Percentiles rank a stretch among this genome's conserved stretches.
These are phyloP conservation scores for Eulemur coronatus DNA, from an alignment of 2,797 vertebrate genomes.

Conservation along the genomic window DNA sequence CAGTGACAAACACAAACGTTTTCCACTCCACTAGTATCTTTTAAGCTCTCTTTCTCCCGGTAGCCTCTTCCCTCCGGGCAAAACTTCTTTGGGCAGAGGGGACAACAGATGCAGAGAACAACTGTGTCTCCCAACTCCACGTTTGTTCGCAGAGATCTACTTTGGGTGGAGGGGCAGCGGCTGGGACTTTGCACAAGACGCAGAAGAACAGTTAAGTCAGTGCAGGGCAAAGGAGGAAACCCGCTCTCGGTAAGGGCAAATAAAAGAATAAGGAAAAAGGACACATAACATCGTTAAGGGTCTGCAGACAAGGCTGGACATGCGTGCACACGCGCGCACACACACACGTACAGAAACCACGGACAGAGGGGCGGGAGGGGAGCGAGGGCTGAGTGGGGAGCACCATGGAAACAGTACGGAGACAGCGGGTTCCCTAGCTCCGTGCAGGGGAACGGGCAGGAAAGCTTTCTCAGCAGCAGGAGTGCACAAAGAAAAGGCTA, in stretches of 20 bases:
- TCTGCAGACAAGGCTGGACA: conserved; percentile 58
- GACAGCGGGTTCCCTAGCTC: conserved; percentile 41
- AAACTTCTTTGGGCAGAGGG: conserved; percentile 45
- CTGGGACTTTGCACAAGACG: neutral
- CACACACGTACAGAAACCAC: conserved; percentile 25
- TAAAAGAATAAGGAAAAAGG: neutral
- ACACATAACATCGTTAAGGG: neutral
- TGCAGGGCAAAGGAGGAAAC: neutral
- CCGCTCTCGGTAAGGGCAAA: conserved; percentile 17
- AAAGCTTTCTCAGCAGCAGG: conserved; percentile 72
- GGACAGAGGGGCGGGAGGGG: neutral
- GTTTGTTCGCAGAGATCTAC: neutral
- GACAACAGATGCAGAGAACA: neutral
- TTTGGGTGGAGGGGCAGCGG: neutral
- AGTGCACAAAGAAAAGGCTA: conserved; percentile 61
- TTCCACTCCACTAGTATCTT: conserved; percentile 62
- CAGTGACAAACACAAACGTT: conserved; percentile 77
- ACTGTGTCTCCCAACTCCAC: neutral
- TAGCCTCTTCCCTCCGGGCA: conserved; percentile 48
- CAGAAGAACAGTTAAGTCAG: neutral
- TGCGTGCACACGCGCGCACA: neutral
- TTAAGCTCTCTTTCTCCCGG: neutral
- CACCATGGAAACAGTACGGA: neutral
- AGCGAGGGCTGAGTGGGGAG: neutral
- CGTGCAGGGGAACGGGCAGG: conserved; percentile 50